phyloP scores from a whole-genome alignment of 2,888 invertebrate genomes.

The Andrena bicolor region DNA sequence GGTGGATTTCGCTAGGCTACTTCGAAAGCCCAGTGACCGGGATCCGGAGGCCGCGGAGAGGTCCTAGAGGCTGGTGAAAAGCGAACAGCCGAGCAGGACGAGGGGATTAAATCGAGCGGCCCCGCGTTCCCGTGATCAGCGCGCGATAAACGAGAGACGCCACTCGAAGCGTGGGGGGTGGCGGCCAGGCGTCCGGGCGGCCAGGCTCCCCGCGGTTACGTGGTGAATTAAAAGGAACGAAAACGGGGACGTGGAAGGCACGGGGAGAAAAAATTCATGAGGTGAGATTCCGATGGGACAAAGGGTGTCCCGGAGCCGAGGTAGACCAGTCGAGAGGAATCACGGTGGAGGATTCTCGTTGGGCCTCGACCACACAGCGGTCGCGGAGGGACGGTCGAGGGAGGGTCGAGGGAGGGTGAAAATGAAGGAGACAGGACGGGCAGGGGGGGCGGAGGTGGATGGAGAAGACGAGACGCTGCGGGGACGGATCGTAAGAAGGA shows the following conservation, averaged over 20 bases:
- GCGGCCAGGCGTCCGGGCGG: not conserved
- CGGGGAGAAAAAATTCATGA: conserved; percentile 64
- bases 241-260: conserved; percentile 57
- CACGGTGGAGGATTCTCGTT: conserved; percentile 56
- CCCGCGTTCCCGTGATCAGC: not conserved
- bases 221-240: conserved; percentile 15
- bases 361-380: conserved; percentile 21
- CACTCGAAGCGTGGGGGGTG: not conserved
- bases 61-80: not conserved
- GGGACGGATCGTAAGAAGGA: conserved; percentile 37
- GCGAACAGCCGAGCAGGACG: conserved; percentile 21
- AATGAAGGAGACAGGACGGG: not conserved
- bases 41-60: not conserved
- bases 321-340: conserved; percentile 76
- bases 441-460: conserved; percentile 25
- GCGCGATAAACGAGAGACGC: conserved; percentile 9
- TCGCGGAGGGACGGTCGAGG: conserved; percentile 42
- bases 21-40: conserved; percentile 41
- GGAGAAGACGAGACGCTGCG: conserved; percentile 38
- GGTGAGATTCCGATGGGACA: conserved; percentile 56
- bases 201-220: conserved; percentile 3
- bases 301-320: conserved; percentile 44
- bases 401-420: not conserved
- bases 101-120: conserved; percentile 17
- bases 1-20: not conserved